A percentile compares a stretch with the other conserved stretches of the same genome.
These are phyloP conservation scores for Vulpes lagopus DNA, from an alignment of 2,113 vertebrate species.

Conservation along the genomic window DNA sequence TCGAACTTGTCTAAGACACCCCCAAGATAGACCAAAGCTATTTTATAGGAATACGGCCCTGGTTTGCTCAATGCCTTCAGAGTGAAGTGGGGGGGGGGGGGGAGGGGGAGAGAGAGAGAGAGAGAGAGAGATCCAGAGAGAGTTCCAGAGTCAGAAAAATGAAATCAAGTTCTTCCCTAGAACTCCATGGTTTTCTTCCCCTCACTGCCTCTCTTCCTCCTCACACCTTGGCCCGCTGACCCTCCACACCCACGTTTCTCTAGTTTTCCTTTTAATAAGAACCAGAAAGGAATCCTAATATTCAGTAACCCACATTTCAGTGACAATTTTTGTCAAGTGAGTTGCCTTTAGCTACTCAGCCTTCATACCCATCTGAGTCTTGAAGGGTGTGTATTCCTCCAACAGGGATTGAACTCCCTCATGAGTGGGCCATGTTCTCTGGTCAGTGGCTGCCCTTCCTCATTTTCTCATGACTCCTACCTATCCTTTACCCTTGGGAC, in stretches of 20 bases:
- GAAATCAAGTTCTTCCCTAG: neutral
- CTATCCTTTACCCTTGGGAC: neutral
- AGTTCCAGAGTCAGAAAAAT: neutral
- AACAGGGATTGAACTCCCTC: neutral
- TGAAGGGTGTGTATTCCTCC: neutral
- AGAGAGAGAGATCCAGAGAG: too few species aligned
- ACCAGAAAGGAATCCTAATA: slow-evolving; percentile 12
- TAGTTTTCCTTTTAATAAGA: slow-evolving; percentile 45
- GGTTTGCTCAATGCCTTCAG: neutral
- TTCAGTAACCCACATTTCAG: neutral
- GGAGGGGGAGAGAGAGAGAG: too few species aligned
- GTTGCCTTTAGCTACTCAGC: neutral
- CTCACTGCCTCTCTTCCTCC: neutral
- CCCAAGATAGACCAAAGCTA: neutral
- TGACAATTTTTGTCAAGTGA: neutral
- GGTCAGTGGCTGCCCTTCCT: neutral
- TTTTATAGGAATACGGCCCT: neutral
- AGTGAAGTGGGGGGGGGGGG: neutral
- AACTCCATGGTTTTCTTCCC: neutral
- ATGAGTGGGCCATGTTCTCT: neutral
- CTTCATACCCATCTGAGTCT: neutral
- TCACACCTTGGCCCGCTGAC: neutral
- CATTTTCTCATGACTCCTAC: neutral
- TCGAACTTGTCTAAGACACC: neutral
- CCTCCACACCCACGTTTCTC: neutral